Percentiles rank a stretch among this genome's conserved stretches.
These are phyloP conservation scores for Steinernema hermaphroditum DNA, from an alignment of 2,888 invertebrate genomes.

Conservation along the genomic window DNA sequence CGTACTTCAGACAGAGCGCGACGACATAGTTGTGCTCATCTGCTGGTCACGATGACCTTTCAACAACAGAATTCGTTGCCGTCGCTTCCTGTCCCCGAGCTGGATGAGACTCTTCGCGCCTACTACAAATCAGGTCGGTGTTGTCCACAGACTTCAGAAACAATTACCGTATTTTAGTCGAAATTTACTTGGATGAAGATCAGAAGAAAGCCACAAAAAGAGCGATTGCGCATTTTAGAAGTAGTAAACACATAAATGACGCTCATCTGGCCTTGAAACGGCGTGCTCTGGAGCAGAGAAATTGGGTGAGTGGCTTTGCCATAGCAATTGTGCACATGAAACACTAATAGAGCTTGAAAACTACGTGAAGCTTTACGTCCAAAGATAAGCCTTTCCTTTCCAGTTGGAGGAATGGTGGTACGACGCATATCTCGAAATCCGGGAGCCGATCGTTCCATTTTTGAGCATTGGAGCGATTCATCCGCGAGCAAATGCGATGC, in stretches of 20 bases:
- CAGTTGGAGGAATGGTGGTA: conserved; percentile 60
- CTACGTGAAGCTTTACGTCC: too few species aligned
- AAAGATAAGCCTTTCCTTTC: too few species aligned
- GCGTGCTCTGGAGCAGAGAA: conserved; percentile 41
- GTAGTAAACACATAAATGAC: not conserved
- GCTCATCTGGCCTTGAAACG: conserved; percentile 41
- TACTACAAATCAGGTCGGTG: conserved; percentile 49
- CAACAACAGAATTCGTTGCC: conserved; percentile 42
- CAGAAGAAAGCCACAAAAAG: not conserved
- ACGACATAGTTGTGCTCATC: not conserved
- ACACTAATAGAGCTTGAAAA: too few species aligned
- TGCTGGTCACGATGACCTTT: conserved; percentile 36
- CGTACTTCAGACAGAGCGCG: not conserved
- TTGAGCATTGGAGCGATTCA: conserved; percentile 42
- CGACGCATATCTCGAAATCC: conserved; percentile 51
- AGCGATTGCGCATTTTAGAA: not conserved
- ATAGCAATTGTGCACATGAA: not conserved
- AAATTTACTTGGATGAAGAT: not conserved
- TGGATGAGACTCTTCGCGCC: conserved; percentile 48
- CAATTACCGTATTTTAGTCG: not conserved
- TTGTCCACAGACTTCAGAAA: not conserved
- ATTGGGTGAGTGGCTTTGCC: conserved; percentile 48
- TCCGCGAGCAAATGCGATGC: conserved; percentile 21
- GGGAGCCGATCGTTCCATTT: conserved; percentile 44
- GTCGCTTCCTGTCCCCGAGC: conserved; percentile 47